These are phyloP conservation scores for Drosophila sordidula DNA, from an alignment of 2,888 invertebrate genomes.

Conservation along the genomic window DNA sequence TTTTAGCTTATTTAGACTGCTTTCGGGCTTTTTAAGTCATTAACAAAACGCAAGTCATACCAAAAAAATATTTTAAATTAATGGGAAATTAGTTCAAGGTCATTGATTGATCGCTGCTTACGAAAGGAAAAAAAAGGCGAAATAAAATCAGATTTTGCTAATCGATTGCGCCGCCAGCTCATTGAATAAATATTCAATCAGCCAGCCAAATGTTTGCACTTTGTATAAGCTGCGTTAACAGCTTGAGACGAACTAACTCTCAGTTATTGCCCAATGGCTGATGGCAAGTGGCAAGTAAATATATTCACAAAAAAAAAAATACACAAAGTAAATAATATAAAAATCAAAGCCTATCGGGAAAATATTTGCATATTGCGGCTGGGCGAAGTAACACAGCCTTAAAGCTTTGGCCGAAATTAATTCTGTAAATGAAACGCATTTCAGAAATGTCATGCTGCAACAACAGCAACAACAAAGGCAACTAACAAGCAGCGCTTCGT, in stretches of 20 bases:
- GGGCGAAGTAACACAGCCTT: background rate
- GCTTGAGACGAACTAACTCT: background rate
- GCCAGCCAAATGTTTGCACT: conserved; percentile 59
- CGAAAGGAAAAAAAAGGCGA: conserved; percentile 18
- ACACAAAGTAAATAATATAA: too few relatives aligned
- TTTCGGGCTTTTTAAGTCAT: conserved; percentile 40
- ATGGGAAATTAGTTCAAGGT: conserved; percentile 80
- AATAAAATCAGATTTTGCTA: conserved; percentile 54
- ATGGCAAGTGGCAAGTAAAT: conserved; percentile 39
- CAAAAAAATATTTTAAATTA: conserved; percentile 29
- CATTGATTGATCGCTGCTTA: conserved; percentile 67
- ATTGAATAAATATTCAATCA: conserved; percentile 50
- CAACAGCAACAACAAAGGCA: conserved; percentile 23
- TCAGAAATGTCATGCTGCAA: conserved; percentile 61
- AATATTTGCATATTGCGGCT: conserved; percentile 57
- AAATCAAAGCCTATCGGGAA: conserved; percentile 36
- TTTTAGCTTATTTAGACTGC: conserved; percentile 48
- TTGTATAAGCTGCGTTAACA: conserved; percentile 34
- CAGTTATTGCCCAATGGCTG: conserved; percentile 46
- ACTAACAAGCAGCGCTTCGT: conserved; percentile 30
- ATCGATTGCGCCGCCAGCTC: conserved; percentile 56
- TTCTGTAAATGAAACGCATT: conserved; percentile 61
- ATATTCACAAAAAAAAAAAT: conserved; percentile 25
- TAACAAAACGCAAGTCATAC: conserved; percentile 53
- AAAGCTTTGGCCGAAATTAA: conserved; percentile 40